Percentiles rank a stretch among this genome's conserved stretches.
Evolutionary conservation across 2,888 invertebrate genomes (phyloP).

Genomic region (Anodontia alba): DNA sequence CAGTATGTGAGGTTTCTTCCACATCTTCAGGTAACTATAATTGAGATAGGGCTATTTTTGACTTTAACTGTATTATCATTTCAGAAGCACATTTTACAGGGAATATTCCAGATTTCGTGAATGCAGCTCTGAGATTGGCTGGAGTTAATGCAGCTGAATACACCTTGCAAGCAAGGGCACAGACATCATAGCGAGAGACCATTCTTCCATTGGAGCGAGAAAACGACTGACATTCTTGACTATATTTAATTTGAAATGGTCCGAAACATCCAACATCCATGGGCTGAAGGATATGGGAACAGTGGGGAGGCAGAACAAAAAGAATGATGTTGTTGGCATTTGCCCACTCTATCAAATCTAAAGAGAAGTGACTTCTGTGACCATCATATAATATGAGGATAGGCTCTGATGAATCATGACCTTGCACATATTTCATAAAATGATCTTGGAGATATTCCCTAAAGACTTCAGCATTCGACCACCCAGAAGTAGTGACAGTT

Average conservation of each 20-base stretch:
- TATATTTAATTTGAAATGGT: slow-evolving; percentile 29
- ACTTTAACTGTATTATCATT: neutral
- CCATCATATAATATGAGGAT: slow-evolving; percentile 36
- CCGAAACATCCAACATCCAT: too few species aligned
- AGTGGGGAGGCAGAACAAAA: too few species aligned
- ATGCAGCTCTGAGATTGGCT: slow-evolving; percentile 32
- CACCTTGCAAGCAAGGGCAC: slow-evolving; percentile 31
- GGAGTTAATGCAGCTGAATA: slow-evolving; percentile 24
- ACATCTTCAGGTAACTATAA: neutral
- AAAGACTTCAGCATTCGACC: slow-evolving; percentile 40
- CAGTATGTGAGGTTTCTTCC: neutral
- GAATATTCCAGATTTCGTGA: slow-evolving; percentile 8
- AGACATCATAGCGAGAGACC: slow-evolving; percentile 28
- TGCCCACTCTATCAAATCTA: slow-evolving; percentile 38
- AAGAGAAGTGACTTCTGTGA: slow-evolving; percentile 21
- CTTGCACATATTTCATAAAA: slow-evolving; percentile 31
- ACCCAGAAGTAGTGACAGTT: slow-evolving; percentile 21
- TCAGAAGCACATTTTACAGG: neutral
- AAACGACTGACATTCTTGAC: slow-evolving; percentile 20
- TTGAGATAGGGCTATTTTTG: neutral
- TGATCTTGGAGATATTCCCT: slow-evolving; percentile 24
- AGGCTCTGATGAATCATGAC: neutral
- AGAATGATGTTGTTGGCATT: slow-evolving; percentile 28
- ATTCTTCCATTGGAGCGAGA: slow-evolving; percentile 5
- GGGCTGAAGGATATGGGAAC: too few species aligned